A percentile compares a stretch with the other conserved stretches of the same genome.
phyloP scores from a whole-genome alignment of 2,113 vertebrate genomes.

The Festucalex cinctus region DNA sequence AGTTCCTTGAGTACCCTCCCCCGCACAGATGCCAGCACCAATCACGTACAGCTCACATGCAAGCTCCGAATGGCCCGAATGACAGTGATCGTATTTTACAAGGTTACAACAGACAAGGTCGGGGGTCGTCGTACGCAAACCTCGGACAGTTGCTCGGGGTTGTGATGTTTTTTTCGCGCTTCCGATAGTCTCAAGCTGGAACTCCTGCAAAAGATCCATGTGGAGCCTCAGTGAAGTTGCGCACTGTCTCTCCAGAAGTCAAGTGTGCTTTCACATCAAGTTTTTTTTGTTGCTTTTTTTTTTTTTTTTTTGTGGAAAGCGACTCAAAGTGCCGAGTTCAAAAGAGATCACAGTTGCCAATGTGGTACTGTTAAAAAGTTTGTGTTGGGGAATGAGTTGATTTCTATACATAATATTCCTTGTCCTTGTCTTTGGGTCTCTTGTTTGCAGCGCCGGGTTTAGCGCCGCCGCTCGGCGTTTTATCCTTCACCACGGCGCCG shows the following conservation, averaged over 20 bases:
- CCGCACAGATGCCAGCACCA: slow-evolving; percentile 76
- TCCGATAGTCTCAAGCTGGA: slow-evolving; percentile 74
- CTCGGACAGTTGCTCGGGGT: slow-evolving; percentile 81
- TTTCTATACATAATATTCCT: slow-evolving; percentile 97
- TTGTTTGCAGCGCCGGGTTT: slow-evolving; percentile 85
- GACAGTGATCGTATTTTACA: slow-evolving; percentile 74
- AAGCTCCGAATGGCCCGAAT: slow-evolving; percentile 76
- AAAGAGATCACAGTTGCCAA: slow-evolving; percentile 78
- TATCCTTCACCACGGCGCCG: slow-evolving; percentile 93
- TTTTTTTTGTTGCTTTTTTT: slow-evolving; percentile 40
- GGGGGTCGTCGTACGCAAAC: slow-evolving; percentile 58
- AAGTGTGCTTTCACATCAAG: slow-evolving; percentile 84
- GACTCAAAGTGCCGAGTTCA: slow-evolving; percentile 70
- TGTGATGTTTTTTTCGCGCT: slow-evolving; percentile 83
- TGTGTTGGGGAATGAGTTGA: slow-evolving; percentile 55
- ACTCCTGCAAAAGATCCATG: slow-evolving; percentile 50
- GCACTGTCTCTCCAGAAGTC: slow-evolving; percentile 59
- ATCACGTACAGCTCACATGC: slow-evolving; percentile 78
- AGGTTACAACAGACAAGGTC: slow-evolving; percentile 72
- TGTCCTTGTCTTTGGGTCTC: slow-evolving; percentile 99
- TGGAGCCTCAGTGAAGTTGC: slow-evolving; percentile 57
- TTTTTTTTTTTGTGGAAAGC: slow-evolving; percentile 44
- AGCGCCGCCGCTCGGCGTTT: slow-evolving; percentile 80
- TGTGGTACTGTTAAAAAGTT: slow-evolving; percentile 72
- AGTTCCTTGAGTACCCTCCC: slow-evolving; percentile 67